Percentiles rank a stretch among this genome's conserved stretches.
phyloP scores from a whole-genome alignment of 2,113 vertebrate species.

The Polyodon spathula region DNA sequence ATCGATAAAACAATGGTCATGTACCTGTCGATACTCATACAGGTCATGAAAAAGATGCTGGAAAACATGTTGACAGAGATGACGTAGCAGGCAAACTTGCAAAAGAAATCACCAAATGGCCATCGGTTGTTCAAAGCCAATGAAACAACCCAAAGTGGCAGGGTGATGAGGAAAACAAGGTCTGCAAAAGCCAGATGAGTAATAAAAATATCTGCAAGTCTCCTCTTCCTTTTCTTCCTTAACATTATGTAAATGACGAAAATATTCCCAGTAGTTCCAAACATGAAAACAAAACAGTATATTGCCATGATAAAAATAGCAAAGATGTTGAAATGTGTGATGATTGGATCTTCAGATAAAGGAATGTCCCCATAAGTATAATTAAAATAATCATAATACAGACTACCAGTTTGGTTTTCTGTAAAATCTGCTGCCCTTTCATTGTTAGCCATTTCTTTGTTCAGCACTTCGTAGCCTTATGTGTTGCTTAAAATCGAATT shows the following conservation, averaged over 20 bases:
- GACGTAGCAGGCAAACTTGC: slow-evolving; percentile 20
- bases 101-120: slow-evolving; percentile 18
- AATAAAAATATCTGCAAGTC: slow-evolving; percentile 22
- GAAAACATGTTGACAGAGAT: slow-evolving; percentile 24
- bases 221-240: slow-evolving; percentile 3
- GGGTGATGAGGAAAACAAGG: slow-evolving; percentile 20
- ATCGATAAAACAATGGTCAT: slow-evolving; percentile 17
- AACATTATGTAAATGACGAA: slow-evolving; percentile 16
- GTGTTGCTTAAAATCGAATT: no score
- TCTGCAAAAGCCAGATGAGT: slow-evolving; percentile 20
- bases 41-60: slow-evolving; percentile 22
- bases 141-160: slow-evolving; percentile 20
- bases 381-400: neutral
- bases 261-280: slow-evolving; percentile 17
- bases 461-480: no score
- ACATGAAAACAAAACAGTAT: slow-evolving; percentile 20
- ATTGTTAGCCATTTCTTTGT: no score
- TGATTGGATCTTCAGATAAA: neutral
- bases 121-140: slow-evolving; percentile 3
- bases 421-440: no score
- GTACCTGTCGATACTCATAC: slow-evolving; percentile 23
- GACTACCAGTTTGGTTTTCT: no score
- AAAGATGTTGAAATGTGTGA: neutral
- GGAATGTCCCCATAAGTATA: neutral
- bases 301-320: neutral